Evolutionary conservation across 2,113 vertebrate species (phyloP), one percentile per base, ranked within the genome.

Genomic region (Pomatostomus ruficeps): DNA sequence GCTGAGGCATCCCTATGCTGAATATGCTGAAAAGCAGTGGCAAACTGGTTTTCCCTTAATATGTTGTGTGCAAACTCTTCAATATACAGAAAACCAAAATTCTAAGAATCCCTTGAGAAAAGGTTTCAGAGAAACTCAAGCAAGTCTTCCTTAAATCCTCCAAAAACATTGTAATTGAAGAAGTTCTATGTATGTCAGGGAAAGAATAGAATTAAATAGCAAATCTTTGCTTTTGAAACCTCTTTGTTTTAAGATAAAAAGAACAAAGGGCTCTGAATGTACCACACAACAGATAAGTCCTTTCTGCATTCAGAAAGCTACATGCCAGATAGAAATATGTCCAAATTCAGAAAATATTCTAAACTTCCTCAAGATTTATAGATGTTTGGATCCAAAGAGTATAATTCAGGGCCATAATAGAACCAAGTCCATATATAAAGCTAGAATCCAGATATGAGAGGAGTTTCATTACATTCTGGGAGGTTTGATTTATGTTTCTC

Each of bases 11-110:
- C 46, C 24, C 59, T 22, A 2, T 45, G 38, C 62, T 48, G 61
- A 89, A 67, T 16, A 52, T 33, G 55, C 70, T 62, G 58, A 94
- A 88, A 94, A 92, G 61, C 93, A 95, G 79, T 46, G 90, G 88
- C 26, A 96, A 76, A 79, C 46, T 52, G 24, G 26, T 36, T 91
- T 80, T 85, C 63, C 78, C 82, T 67, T 65, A 90, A 66, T 67
- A 70, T 46, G 71, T 78, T 92, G 58, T 83, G 85, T 97, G 91
- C 91, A 97, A 98, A 78, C 76, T 62, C 76, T 97, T 97, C 95
- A 81, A 77, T 55, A 81, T 78, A 81, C 46, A 92, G 89, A 84
- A 84, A 72, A 88, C 84, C 31, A 52, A 62, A 94, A 80, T 73
- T 54, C 31, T 95, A 72, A 76, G 55, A 93, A 97, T 92, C 91